phyloP scores from a whole-genome alignment of 2,888 invertebrate genomes.

The Ophraella communa region DNA sequence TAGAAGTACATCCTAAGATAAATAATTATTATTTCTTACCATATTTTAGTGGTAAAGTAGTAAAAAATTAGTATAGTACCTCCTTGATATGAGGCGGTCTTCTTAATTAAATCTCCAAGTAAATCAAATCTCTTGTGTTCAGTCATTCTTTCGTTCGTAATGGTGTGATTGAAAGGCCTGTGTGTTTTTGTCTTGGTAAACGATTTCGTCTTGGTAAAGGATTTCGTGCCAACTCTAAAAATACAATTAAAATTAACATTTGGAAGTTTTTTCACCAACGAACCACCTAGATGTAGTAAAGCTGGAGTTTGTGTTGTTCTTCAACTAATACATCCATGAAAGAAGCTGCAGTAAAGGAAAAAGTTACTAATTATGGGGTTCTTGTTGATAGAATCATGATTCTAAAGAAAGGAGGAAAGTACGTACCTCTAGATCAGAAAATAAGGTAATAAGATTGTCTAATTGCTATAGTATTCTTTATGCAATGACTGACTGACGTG shows the following conservation, averaged over 20 bases:
- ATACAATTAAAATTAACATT: neutral
- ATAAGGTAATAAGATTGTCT: no score
- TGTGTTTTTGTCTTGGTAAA: neutral
- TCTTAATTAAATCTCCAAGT: neutral
- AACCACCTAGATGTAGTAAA: no score
- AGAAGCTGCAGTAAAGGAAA: no score
- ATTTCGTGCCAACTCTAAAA: neutral
- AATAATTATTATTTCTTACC: neutral
- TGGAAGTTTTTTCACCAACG: neutral
- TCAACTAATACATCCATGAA: no score
- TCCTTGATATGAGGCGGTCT: neutral
- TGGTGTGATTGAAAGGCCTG: neutral
- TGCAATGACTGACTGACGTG: no score
- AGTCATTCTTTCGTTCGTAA: neutral
- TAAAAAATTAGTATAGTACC: neutral
- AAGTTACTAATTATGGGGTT: no score
- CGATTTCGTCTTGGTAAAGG: neutral
- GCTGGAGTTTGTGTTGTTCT: no score
- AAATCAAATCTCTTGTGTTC: neutral
- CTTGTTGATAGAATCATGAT: no score
- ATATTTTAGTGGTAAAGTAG: neutral
- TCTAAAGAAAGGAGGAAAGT: no score
- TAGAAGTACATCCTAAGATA: slow-evolving; percentile 50
- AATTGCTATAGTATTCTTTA: no score
- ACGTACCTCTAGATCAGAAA: no score